Evolutionary conservation across 2,888 invertebrate species (phyloP), one percentile per base, ranked within the genome.

Genomic region (Tetanocera ferruginea): DNA sequence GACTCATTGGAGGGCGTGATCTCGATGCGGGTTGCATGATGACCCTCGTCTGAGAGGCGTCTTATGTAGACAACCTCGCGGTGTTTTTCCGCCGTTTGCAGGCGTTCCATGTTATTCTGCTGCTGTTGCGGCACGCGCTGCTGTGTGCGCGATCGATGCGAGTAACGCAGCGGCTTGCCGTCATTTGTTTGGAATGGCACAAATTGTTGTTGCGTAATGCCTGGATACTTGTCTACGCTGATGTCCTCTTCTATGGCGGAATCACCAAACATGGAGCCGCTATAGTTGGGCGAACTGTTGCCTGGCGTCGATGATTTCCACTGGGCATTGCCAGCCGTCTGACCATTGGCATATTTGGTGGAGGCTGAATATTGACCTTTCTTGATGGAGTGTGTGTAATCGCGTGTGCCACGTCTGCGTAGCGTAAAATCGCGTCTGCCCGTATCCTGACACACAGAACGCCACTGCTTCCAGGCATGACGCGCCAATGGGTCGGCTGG

Each of bases 401-500:
- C 90, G 1, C 90, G 86, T 0, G 90, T 90, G 34, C 90, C 90
- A 0, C 90, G 87, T 0, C 90, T 85, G 2, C 90, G 86, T 57
- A 90, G 74, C 0, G 90, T 90, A 76, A 90, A 90, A 80, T 90
- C 90, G 28, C 89, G 86, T 60, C 88, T 84, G 0, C 90, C 90
- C 0, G 90, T 90, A 55, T 90, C 90, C 79, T 89, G 90, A 43
- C 90, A 90, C 3, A 90, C 90, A 0, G 89, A 87, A 34, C 89
- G 87, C 90, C 90, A 90, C 78, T 90, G 90, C 81, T 90, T 90
- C 90, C 90, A 90, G 31, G 90, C 88, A 77, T 90, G 90, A 0
- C 90, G 85, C 0, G 90, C 90, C 77, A 90, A 79, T 0, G 90
- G 90, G 84, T 90, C 90, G 1, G 90, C 90, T 14, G 90, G 90